phyloP scores from a whole-genome alignment of 2,888 invertebrate genomes.

The Dascillus cervinus region DNA sequence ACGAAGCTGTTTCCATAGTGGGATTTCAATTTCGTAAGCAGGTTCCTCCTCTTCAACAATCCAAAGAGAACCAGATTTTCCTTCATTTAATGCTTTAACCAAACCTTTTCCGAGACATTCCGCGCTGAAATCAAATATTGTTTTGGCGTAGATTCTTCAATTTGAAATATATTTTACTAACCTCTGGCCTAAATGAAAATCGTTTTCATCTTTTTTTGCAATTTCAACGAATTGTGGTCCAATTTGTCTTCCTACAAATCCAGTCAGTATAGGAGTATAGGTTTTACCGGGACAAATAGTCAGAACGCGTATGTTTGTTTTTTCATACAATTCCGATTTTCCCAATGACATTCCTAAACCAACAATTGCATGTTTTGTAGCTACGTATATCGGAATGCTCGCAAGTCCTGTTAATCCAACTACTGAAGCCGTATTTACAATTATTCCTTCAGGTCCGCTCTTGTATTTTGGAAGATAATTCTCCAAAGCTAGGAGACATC shows the following conservation, averaged over 20 bases:
- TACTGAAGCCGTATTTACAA: conserved; percentile 45
- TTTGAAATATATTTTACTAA: no score
- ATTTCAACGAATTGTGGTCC: no score
- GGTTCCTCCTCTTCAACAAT: conserved; percentile 34
- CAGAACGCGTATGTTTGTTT: conserved; percentile 37
- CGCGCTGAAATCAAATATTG: conserved; percentile 10
- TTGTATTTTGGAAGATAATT: conserved; percentile 43
- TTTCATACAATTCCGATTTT: conserved; percentile 29
- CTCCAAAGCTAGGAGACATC: conserved; percentile 39
- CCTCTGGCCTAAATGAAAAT: no score
- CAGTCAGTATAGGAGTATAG: conserved; percentile 35
- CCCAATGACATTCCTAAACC: conserved; percentile 29
- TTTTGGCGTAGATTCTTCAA: no score
- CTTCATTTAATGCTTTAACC: conserved; percentile 37
- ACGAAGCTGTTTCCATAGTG: no score
- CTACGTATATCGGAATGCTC: conserved; percentile 36
- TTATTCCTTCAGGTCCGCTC: conserved; percentile 42
- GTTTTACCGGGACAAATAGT: conserved; percentile 41
- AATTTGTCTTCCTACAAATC: no score
- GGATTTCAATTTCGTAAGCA: no score
- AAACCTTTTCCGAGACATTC: conserved; percentile 41
- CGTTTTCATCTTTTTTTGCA: no score
- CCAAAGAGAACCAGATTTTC: conserved; percentile 42
- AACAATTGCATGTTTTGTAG: conserved; percentile 37
- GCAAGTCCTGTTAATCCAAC: conserved; percentile 32